Conservation (phyloP, 2,797 vertebrate species). For the Sebastes melanostomus region DNA sequence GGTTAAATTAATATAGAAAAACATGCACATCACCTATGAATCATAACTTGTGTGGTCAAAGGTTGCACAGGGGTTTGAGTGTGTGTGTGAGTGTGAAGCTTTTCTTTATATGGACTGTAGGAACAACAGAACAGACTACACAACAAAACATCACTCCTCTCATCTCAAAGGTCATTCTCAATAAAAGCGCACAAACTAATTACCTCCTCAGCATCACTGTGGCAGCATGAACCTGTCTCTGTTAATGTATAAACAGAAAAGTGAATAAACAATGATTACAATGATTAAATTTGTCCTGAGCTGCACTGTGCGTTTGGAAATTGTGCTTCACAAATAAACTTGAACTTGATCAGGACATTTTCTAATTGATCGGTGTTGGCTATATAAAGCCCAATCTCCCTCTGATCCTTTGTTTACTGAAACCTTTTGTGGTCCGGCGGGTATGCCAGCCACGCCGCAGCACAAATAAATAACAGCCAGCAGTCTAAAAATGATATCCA, state of each 20-base stretch:
- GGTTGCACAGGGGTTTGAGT: neutral
- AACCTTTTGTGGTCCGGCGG: neutral
- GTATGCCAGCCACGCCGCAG: neutral
- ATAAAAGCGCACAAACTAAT: conserved; percentile 22
- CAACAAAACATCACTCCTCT: neutral
- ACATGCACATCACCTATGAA: neutral
- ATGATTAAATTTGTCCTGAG: neutral
- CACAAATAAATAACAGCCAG: conserved; percentile 12
- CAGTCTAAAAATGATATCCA: neutral
- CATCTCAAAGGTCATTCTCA: conserved; percentile 26
- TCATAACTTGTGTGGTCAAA: neutral
- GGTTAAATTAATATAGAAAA: neutral
- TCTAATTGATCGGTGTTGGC: neutral
- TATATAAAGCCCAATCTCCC: neutral
- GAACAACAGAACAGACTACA: neutral
- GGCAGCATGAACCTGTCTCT: neutral
- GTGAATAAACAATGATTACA: neutral
- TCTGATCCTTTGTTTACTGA: conserved; percentile 6
- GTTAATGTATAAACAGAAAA: conserved; percentile 17
- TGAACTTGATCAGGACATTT: neutral
- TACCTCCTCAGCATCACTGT: neutral
- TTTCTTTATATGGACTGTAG: neutral
- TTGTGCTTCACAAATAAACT: conserved; percentile 3
- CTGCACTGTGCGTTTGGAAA: neutral
- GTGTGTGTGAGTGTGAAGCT: too few species aligned